Conservation (phyloP, 2,888 invertebrate species). For the Bellardia pandia region DNA sequence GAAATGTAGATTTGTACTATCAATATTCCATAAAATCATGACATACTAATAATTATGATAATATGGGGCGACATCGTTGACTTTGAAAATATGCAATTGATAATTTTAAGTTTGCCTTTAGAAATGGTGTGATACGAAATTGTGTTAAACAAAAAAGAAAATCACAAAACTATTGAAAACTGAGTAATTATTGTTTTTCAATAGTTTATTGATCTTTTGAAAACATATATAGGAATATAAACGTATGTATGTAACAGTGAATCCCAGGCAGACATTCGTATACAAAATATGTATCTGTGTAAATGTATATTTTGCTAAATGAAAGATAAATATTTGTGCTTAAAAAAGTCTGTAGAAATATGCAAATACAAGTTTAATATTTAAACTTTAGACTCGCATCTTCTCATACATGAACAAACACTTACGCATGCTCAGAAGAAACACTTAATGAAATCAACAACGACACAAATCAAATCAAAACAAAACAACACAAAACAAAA, state of each 20-base stretch:
- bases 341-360: conserved; percentile 67
- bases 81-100: no score
- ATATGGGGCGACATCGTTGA: no score
- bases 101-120: background rate
- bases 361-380: conserved; percentile 67
- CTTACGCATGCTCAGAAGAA: conserved; percentile 72
- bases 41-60: no score
- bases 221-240: conserved; percentile 18
- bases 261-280: conserved; percentile 12
- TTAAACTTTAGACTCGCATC: conserved; percentile 62
- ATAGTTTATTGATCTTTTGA: conserved; percentile 69
- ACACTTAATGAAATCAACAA: conserved; percentile 55
- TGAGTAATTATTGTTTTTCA: conserved; percentile 62
- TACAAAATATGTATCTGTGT: background rate
- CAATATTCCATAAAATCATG: no score
- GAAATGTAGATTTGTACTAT: no score
- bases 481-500: background rate
- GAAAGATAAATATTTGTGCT: conserved; percentile 70
- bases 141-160: conserved; percentile 25
- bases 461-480: background rate
- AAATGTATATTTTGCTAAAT: conserved; percentile 69
- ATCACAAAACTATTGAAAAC: conserved; percentile 43
- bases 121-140: conserved; percentile 17
- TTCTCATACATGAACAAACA: conserved; percentile 63
- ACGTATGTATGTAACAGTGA: background rate